Base-by-base conservation (phyloP, 1,140 invertebrate species). In the Sesamia nonagrioides region DNA sequence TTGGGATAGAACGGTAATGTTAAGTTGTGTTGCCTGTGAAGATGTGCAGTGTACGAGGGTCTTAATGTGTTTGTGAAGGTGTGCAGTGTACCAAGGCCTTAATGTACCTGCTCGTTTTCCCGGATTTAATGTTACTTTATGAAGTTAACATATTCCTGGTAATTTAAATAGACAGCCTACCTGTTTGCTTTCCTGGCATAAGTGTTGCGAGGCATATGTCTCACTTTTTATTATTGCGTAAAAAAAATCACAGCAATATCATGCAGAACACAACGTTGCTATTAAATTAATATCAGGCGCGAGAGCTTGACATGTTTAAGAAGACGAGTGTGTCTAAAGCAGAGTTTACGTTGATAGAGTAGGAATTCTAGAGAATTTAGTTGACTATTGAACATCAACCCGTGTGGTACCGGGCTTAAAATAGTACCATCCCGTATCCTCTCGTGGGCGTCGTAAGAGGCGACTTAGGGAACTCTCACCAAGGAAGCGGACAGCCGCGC, bases 221-320 rank as follows among this genome's bases (percentile, higher is more conserved):
- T 54, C 7, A 11, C 21, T 9, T 52, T n/a, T 54, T 18, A 21
- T 54, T 54, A 2, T 18, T 21, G 1, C 8, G 7, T 2, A 54
- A 18, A 54, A 9, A 54, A 21, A 54, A 2, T 54, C 52, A 11
- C 17, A 21, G n/a, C n/a, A n/a, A n/a, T 54, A 18, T 54, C 52
- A 54, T 21, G 18, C 9, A 18, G 0, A 63, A 6, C 9, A 61
- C 37, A 17, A 37, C 17, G 35, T 63, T 63, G 35, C 60, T 35
- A 63, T 63, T 63, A 40, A 17, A 40, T 40, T 63, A 9, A 17
- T 18, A 37, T 63, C 60, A 63, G 60, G 60, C 60, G 60, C n/a
- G n/a, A 0, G 8, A n/a, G 27, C 27, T 37, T 8, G 6, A 54
- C 21, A 21, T 54, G 21, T 54, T 54, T 54, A 54, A 8, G 17